Base-by-base conservation (phyloP, 2,113 vertebrate species). In the Hylia prasina region DNA sequence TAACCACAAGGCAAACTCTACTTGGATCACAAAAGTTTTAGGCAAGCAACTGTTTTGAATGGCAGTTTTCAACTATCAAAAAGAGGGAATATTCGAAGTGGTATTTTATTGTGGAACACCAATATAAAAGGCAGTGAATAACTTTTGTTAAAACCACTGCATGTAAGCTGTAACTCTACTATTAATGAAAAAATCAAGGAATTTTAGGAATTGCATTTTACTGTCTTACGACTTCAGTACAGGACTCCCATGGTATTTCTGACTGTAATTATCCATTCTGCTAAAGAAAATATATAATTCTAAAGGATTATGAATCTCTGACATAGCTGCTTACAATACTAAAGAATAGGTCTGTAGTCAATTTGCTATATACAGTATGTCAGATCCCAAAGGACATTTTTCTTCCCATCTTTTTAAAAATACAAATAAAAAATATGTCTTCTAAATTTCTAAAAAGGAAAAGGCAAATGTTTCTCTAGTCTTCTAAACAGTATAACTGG, bases 271-370 rank as follows among this genome's bases (percentile, higher is more conserved):
- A 95, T 25, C 39, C 23, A 40, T 72, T 90, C 71, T 81, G 11
- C n/a, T 93, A 64, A 81, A 91, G 27, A 94, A 95, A 86, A 81
- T 6, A 89, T 80, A 37, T 57, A 65, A 86, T 63, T 94, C 63
- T 82, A 91, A 94, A 47, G 28, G 61, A 35, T 54, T 93, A 35
- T n/a, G 24, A 83, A 86, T 54, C 40, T 61, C 77, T 24, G 33
- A 30, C 1, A 7, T 76, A 91, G 56, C 66, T 94, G 45, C 87
- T 91, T 58, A 50, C 60, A 91, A 33, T 69, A 27, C 6, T 73
- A 82, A 94, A 85, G 45, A 96, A 80, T 56, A 94, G 53, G 28
- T 82, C 89, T 95, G 48, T 25, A 91, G n/a, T 45, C n/a, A 82
- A 21, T 61, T 93, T 82, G 71, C 39, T 84, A 75, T 54, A 75